Evolutionary conservation across 92 coral and sea anemone species (phyloP).

Genomic region (Porites rus): DNA sequence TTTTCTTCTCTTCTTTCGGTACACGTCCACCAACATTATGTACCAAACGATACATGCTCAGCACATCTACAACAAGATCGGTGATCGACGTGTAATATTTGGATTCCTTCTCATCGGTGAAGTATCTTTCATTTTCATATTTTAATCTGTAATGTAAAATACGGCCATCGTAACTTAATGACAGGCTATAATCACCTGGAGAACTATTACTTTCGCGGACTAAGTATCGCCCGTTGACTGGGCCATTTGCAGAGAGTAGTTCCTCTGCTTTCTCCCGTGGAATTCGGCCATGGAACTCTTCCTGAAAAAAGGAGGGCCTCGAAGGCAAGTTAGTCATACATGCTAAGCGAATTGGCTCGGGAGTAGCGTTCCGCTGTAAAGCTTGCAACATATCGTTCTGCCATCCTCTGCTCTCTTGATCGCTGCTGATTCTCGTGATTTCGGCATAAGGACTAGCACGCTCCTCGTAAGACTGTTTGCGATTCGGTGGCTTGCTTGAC

Average conservation of each 20-base stretch:
- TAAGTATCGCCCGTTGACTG: constrained; percentile 91
- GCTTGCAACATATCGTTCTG: constrained; percentile 86
- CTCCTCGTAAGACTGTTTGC: constrained; percentile 17
- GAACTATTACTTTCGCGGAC: constrained; percentile 94
- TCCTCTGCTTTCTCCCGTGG: constrained; percentile 91
- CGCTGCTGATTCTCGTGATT: constrained; percentile 10
- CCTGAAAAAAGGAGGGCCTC: constrained; percentile 87
- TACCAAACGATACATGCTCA: constrained; percentile 78
- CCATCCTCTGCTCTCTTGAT: constrained; percentile 74
- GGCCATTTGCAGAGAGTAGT: constrained; percentile 76
- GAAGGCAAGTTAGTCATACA: constrained; percentile 92
- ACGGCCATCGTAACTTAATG: constrained; percentile 90
- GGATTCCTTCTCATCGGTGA: constrained; percentile 69
- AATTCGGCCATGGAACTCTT: constrained; percentile 95
- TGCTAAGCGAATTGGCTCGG: constrained; percentile 97
- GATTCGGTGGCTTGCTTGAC: constrained; percentile 39
- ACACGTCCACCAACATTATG: constrained; percentile 72
- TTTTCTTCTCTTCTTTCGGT: constrained; percentile 64
- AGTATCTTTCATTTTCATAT: constrained; percentile 81
- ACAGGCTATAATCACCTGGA: constrained; percentile 94
- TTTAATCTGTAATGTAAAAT: constrained; percentile 86
- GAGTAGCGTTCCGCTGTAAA: constrained; percentile 88
- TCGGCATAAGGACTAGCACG: constrained; percentile 30
- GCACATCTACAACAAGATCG: constrained; percentile 91
- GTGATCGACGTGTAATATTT: constrained; percentile 74